Evolutionary conservation across 2,888 invertebrate genomes (phyloP).

Genomic region (Anoncus sp.): DNA sequence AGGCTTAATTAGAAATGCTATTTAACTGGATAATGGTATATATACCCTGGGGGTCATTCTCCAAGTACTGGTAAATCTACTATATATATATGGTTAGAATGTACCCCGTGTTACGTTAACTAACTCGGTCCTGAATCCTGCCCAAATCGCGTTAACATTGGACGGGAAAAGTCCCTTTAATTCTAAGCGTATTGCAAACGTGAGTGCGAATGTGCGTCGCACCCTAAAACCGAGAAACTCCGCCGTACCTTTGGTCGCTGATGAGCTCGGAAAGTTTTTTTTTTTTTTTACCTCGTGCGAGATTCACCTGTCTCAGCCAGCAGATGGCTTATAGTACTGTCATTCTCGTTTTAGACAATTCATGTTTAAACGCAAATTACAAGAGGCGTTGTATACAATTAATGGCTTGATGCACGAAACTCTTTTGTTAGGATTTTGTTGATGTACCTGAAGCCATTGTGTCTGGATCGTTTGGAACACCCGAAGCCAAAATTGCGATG

Average conservation of each 20-base stretch:
- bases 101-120: slow-evolving; percentile 79
- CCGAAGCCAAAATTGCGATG: too few relatives aligned
- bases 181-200: slow-evolving; percentile 75
- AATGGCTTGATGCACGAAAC: too few relatives aligned
- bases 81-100: slow-evolving; percentile 76
- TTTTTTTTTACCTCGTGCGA: background rate
- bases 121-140: slow-evolving; percentile 70
- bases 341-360: too few relatives aligned
- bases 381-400: too few relatives aligned
- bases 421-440: too few relatives aligned
- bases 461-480: too few relatives aligned
- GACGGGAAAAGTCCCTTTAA: slow-evolving; percentile 76
- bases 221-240: slow-evolving; percentile 37
- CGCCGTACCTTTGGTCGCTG: background rate
- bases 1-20: slow-evolving; percentile 79
- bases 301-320: background rate
- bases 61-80: slow-evolving; percentile 2
- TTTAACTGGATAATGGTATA: slow-evolving; percentile 79
- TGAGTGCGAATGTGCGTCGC: slow-evolving; percentile 43
- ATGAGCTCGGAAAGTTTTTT: slow-evolving; percentile 36
- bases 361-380: too few relatives aligned
- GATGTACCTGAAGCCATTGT: too few relatives aligned
- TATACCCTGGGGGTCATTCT: slow-evolving; percentile 40
- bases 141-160: slow-evolving; percentile 81
- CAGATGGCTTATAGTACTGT: too few relatives aligned